Conservation (phyloP, 2,797 vertebrate species). For the Ibycter americanus region DNA sequence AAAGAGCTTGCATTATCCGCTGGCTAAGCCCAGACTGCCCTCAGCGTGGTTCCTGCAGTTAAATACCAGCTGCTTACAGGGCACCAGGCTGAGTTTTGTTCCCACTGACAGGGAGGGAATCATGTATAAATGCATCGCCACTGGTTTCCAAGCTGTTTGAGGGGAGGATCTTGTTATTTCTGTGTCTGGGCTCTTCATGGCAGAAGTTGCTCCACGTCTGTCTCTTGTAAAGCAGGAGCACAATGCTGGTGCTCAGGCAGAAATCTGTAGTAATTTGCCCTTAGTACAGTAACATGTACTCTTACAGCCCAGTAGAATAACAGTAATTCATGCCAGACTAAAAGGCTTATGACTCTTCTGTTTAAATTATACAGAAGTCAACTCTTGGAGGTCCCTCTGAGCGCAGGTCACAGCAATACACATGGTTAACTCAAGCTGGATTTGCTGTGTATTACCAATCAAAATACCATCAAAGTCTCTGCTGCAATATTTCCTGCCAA, state of each 20-base stretch:
- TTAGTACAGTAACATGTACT: not conserved
- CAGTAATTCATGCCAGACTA: conserved; percentile 11
- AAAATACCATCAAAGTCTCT: not conserved
- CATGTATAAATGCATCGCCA: not conserved
- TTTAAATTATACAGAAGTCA: conserved; percentile 29
- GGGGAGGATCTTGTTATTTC: conserved; percentile 10
- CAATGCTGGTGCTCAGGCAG: not conserved
- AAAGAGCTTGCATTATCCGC: not conserved
- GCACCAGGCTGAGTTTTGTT: conserved; percentile 33
- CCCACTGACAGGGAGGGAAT: conserved; percentile 11
- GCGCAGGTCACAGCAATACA: not conserved
- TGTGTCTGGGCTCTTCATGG: not conserved
- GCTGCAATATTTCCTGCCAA: not conserved
- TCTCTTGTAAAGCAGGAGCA: not conserved
- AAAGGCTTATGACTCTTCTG: not conserved
- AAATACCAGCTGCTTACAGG: conserved; percentile 37
- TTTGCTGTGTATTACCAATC: not conserved
- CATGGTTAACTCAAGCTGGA: not conserved
- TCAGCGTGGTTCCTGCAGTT: not conserved
- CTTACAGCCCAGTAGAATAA: not conserved
- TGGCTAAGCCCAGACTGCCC: conserved; percentile 35
- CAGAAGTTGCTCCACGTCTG: not conserved
- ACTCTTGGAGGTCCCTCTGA: conserved; percentile 36
- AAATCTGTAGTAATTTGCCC: not conserved
- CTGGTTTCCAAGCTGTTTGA: not conserved